These are phyloP conservation scores for Borostomias antarcticus DNA, from an alignment of 2,797 vertebrate species.

Conservation along the genomic window DNA sequence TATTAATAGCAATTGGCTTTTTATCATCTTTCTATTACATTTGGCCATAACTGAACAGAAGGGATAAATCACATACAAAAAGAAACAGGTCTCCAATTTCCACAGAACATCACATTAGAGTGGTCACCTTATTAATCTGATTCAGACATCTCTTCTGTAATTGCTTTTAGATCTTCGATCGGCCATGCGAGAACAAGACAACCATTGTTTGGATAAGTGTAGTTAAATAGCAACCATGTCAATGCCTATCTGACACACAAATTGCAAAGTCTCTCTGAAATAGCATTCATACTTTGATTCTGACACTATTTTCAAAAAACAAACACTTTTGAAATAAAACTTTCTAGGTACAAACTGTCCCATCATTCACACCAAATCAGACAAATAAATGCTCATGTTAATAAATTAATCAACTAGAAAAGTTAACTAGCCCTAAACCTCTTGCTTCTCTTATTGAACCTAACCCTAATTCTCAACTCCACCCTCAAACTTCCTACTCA, in stretches of 20 bases:
- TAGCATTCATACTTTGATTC: slow-evolving; percentile 25
- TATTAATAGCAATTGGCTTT: slow-evolving; percentile 45
- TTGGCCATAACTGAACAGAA: slow-evolving; percentile 28
- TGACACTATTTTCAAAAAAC: slow-evolving; percentile 20
- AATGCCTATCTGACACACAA: neutral
- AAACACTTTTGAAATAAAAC: slow-evolving; percentile 33
- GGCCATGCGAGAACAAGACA: slow-evolving; percentile 8
- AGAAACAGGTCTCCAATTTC: slow-evolving; percentile 38
- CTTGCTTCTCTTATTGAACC: neutral
- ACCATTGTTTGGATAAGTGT: slow-evolving; percentile 18
- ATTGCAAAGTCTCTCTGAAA: neutral
- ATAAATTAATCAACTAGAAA: slow-evolving; percentile 68
- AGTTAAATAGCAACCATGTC: no score
- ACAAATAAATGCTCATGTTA: slow-evolving; percentile 40
- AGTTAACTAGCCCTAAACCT: slow-evolving; percentile 22
- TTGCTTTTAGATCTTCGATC: slow-evolving; percentile 31
- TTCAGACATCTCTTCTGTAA: slow-evolving; percentile 32
- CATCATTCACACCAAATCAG: slow-evolving; percentile 56
- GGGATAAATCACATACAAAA: slow-evolving; percentile 44
- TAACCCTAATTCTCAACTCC: neutral
- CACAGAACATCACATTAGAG: slow-evolving; percentile 45
- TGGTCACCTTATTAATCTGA: neutral
- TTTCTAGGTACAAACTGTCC: slow-evolving; percentile 36
- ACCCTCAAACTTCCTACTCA: no score
- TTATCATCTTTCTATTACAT: slow-evolving; percentile 29